These are phyloP conservation scores for Euphydryas editha DNA, from an alignment of 2,888 invertebrate species.

Conservation along the genomic window DNA sequence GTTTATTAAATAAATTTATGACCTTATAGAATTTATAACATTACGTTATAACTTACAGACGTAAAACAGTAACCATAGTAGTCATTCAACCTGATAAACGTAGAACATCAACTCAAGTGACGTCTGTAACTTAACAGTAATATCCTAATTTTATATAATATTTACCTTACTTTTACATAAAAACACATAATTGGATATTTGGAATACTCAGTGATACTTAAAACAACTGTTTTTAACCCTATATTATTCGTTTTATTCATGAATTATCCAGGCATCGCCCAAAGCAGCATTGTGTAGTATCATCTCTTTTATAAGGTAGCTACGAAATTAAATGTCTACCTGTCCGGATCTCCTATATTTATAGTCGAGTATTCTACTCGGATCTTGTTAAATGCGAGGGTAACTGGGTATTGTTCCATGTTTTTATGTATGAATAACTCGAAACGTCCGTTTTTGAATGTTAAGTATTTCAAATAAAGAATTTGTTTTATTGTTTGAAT, in stretches of 20 bases:
- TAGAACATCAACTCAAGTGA: too few species aligned
- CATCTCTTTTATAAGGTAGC: constrained; percentile 27
- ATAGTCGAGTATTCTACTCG: constrained; percentile 14
- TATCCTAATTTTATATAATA: too few species aligned
- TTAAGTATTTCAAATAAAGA: background rate
- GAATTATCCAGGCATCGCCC: constrained; percentile 18
- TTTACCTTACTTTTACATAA: too few species aligned
- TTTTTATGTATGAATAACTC: background rate
- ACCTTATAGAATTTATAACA: too few species aligned
- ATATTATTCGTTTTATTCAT: background rate
- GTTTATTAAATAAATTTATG: too few species aligned
- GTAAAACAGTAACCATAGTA: too few species aligned
- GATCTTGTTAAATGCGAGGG: constrained; percentile 14
- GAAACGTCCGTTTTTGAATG: background rate
- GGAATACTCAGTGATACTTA: too few species aligned
- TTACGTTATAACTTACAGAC: too few species aligned
- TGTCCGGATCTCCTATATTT: constrained; percentile 30
- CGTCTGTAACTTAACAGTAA: too few species aligned
- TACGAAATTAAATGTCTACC: constrained; percentile 29
- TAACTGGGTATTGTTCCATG: background rate
- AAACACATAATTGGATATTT: too few species aligned
- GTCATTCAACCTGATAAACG: too few species aligned
- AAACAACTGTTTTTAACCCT: too few species aligned
- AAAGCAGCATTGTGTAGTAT: constrained; percentile 28
- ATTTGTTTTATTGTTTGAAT: background rate